phyloP scores from a whole-genome alignment of 2,113 vertebrate species.

The Pelobates fuscus region DNA sequence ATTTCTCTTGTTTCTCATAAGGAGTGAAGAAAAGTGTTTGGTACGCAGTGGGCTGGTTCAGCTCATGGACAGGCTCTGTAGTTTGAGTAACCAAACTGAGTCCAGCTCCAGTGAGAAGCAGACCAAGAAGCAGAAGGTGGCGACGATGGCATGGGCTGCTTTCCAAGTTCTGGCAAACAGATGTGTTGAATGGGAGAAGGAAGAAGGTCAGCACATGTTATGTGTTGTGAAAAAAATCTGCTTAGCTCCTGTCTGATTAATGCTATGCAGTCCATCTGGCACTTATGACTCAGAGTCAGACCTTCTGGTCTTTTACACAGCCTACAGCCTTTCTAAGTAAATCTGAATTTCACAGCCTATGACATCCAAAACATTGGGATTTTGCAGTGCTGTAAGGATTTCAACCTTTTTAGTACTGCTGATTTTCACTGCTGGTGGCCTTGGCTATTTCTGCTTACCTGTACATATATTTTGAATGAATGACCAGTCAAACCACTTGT shows the following conservation, averaged over 20 bases:
- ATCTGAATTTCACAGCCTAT: no score
- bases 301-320: no score
- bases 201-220: conserved; percentile 80
- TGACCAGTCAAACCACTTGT: no score
- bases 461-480: no score
- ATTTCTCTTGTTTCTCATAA: conserved; percentile 47
- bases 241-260: neutral
- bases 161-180: conserved; percentile 97
- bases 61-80: conserved; percentile 93
- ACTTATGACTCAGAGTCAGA: no score
- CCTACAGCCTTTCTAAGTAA: no score
- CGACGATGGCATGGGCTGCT: conserved; percentile 98
- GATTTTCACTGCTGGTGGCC: no score
- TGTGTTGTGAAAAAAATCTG: neutral
- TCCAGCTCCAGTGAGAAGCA: conserved; percentile 94
- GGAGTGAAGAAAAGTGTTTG: conserved; percentile 96
- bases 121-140: conserved; percentile 95
- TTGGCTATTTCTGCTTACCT: no score
- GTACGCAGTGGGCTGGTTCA: conserved; percentile 96
- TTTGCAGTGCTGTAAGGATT: no score
- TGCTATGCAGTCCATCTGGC: no score
- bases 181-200: conserved; percentile 97
- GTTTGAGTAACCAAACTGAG: conserved; percentile 91
- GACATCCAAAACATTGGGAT: no score
- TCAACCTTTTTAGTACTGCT: no score